phyloP scores from a whole-genome alignment of 2,797 vertebrate species.

The Coregonus suidteri region DNA sequence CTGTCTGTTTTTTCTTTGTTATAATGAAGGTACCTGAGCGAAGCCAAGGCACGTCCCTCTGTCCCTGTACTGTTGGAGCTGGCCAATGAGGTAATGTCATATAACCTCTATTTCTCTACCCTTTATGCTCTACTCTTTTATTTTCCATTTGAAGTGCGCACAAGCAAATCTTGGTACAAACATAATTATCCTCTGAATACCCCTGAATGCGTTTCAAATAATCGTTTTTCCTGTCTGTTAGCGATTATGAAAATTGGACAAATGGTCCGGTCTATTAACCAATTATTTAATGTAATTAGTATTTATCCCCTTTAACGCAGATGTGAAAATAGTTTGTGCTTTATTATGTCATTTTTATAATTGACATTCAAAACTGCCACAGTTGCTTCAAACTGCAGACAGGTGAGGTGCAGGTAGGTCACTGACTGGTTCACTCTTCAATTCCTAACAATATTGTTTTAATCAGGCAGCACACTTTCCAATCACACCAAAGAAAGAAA shows the following conservation, averaged over 20 bases:
- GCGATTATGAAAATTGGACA: slow-evolving; percentile 90
- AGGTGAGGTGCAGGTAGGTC: slow-evolving; percentile 65
- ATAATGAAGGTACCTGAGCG: slow-evolving; percentile 87
- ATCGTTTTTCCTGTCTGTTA: slow-evolving; percentile 79
- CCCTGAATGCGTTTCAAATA: slow-evolving; percentile 62
- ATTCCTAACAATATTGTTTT: slow-evolving; percentile 42
- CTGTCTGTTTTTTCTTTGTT: slow-evolving; percentile 72
- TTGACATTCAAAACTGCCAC: slow-evolving; percentile 65
- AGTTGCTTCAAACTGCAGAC: slow-evolving; percentile 61
- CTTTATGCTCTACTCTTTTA: slow-evolving; percentile 38
- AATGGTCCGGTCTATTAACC: slow-evolving; percentile 85
- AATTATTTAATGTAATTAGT: slow-evolving; percentile 89
- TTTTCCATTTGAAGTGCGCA: slow-evolving; percentile 63
- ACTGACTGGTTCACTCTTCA: slow-evolving; percentile 47
- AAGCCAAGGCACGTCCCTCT: slow-evolving; percentile 80
- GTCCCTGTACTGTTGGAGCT: slow-evolving; percentile 88
- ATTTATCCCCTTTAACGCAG: slow-evolving; percentile 74
- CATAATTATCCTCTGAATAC: slow-evolving; percentile 69
- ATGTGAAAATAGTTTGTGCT: slow-evolving; percentile 80
- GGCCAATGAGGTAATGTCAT: slow-evolving; percentile 91
- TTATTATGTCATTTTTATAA: slow-evolving; percentile 76
- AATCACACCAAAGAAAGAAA: neutral
- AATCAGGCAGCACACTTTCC: neutral
- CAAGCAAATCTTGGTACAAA: slow-evolving; percentile 63
- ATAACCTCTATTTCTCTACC: slow-evolving; percentile 10